Evolutionary conservation across 2,113 vertebrate species (phyloP).

Genomic region (Chaetops frenatus): DNA sequence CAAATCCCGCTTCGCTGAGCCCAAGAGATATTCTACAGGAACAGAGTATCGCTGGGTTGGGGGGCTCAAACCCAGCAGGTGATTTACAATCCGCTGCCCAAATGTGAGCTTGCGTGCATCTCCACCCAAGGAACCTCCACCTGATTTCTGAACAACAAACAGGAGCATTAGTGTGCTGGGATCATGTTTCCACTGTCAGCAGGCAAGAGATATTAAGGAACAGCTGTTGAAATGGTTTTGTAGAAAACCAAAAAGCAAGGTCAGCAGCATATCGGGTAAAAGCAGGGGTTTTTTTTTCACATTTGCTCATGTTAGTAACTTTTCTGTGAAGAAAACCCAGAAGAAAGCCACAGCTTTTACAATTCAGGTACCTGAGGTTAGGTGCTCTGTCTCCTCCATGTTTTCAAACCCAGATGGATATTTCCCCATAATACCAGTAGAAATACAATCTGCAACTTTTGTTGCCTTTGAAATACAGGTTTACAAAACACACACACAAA

Average conservation of each 20-base stretch:
- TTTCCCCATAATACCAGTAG: background rate
- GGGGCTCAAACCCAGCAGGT: constrained; percentile 88
- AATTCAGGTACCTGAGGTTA: background rate
- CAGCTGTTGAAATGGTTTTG: background rate
- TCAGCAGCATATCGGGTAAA: background rate
- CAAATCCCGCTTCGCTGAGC: constrained; percentile 69
- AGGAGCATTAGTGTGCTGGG: constrained; percentile 56
- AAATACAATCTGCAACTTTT: background rate
- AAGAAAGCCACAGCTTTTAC: background rate
- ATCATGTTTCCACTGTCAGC: background rate
- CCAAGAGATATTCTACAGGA: constrained; percentile 81
- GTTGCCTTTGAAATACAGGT: background rate
- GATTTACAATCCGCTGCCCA: constrained; percentile 93
- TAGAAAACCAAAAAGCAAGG: background rate
- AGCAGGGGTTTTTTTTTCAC: background rate
- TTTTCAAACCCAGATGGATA: background rate
- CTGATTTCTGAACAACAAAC: constrained; percentile 77
- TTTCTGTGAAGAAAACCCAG: background rate
- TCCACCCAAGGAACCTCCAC: constrained; percentile 72
- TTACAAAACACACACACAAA: background rate
- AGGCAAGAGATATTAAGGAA: constrained; percentile 7
- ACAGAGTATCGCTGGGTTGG: constrained; percentile 81
- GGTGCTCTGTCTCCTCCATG: background rate
- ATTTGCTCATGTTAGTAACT: background rate
- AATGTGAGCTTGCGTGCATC: constrained; percentile 87